phyloP scores from a whole-genome alignment of 2,797 vertebrate genomes.

The Mallotus villosus region DNA sequence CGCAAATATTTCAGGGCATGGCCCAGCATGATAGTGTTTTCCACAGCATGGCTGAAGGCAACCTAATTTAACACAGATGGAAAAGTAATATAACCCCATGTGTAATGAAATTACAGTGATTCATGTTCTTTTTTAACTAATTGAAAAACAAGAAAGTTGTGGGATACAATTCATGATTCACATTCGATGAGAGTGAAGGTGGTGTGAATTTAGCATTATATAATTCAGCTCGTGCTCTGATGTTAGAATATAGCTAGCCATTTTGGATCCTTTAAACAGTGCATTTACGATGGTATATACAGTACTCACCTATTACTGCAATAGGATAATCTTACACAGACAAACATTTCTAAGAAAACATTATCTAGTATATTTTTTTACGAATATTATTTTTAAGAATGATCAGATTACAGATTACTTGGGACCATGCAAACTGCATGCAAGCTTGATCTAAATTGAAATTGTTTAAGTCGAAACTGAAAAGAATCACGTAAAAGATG shows the following conservation, averaged over 20 bases:
- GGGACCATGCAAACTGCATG: too few species aligned
- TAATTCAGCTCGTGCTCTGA: neutral
- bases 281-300: neutral
- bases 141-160: neutral
- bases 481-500: too few species aligned
- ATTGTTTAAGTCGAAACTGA: too few species aligned
- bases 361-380: too few species aligned
- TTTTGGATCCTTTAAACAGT: neutral
- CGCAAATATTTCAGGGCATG: slow-evolving; percentile 48
- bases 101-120: neutral
- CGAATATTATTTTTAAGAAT: too few species aligned
- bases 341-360: too few species aligned
- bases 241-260: neutral
- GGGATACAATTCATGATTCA: neutral
- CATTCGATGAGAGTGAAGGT: too few species aligned
- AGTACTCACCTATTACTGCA: neutral
- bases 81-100: slow-evolving; percentile 42
- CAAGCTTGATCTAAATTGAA: too few species aligned
- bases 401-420: too few species aligned
- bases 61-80: slow-evolving; percentile 40
- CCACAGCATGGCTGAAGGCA: slow-evolving; percentile 38
- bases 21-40: slow-evolving; percentile 50
- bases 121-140: neutral
- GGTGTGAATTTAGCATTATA: neutral
- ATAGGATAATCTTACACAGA: too few species aligned